Conservation (phyloP, 2,113 vertebrate genomes). For the Nothobranchius kuhntae region DNA sequence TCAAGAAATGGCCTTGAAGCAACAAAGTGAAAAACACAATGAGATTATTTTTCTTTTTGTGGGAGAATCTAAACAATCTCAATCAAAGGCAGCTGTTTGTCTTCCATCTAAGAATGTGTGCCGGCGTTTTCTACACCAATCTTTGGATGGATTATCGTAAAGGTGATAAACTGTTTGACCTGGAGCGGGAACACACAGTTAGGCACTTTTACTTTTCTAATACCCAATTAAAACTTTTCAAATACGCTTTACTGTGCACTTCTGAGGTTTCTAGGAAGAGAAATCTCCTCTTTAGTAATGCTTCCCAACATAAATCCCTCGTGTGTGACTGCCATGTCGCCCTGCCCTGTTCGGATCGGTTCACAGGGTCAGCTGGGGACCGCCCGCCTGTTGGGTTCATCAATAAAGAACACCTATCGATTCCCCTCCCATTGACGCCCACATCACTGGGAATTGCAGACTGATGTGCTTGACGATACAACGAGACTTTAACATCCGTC, state of each 20-base stretch:
- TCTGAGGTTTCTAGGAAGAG: background rate
- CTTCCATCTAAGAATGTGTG: too few species aligned
- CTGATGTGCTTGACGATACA: constrained; percentile 60
- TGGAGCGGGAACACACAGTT: too few species aligned
- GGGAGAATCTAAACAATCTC: too few species aligned
- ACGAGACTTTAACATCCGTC: constrained; percentile 47
- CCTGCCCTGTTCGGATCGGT: background rate
- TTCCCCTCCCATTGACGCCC: constrained; percentile 58
- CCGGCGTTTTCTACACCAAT: too few species aligned
- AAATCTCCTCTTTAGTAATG: background rate
- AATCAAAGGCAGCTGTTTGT: too few species aligned
- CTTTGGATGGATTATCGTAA: too few species aligned
- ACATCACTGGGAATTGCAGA: constrained; percentile 53
- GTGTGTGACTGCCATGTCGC: background rate
- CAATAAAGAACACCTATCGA: constrained; percentile 62
- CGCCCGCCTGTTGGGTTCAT: constrained; percentile 22
- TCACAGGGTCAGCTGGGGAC: constrained; percentile 40
- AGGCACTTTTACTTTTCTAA: too few species aligned
- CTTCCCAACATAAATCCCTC: background rate
- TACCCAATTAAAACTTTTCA: too few species aligned
- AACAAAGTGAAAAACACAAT: too few species aligned
- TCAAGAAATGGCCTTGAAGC: background rate
- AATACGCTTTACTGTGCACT: too few species aligned
- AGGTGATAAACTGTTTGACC: too few species aligned
- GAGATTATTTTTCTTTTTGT: too few species aligned